Conservation (phyloP, 2,113 vertebrate species). For the Otolemur garnettii region DNA sequence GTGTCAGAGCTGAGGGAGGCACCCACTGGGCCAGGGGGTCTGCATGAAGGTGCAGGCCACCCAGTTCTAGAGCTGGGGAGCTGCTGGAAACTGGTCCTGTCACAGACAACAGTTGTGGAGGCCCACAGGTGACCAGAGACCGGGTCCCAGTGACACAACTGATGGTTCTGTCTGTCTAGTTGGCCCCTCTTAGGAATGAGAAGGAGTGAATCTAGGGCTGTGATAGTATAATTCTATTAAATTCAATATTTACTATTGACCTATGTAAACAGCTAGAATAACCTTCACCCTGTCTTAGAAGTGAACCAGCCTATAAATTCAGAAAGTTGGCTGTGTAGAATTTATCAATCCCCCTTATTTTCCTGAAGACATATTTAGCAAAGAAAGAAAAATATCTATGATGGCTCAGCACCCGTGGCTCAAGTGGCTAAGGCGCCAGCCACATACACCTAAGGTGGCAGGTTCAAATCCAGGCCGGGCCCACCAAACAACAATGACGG, state of each 20-base stretch:
- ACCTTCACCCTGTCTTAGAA: background rate
- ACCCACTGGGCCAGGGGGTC: fast-evolving
- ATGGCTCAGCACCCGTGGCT: too few species aligned
- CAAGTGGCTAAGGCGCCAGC: too few species aligned
- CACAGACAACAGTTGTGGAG: background rate
- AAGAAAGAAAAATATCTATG: background rate
- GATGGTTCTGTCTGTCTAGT: background rate
- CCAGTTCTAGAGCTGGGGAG: background rate
- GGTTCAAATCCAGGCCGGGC: too few species aligned
- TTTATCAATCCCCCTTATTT: background rate
- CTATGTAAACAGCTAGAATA: background rate
- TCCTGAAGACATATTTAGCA: background rate
- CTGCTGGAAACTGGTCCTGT: background rate
- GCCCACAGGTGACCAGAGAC: background rate
- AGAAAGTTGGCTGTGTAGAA: background rate
- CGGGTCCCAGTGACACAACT: too few species aligned
- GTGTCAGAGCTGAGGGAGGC: background rate
- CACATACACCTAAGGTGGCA: too few species aligned
- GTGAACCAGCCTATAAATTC: background rate
- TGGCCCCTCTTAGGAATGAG: fast-evolving
- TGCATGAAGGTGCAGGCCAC: background rate
- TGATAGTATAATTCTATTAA: background rate
- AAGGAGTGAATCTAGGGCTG: background rate
- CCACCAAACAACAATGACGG: too few species aligned
- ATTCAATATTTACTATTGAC: background rate